Evolutionary conservation across 2,888 invertebrate species (phyloP), one percentile per base, ranked within the genome.

Genomic region (Harpalus rubripes): DNA sequence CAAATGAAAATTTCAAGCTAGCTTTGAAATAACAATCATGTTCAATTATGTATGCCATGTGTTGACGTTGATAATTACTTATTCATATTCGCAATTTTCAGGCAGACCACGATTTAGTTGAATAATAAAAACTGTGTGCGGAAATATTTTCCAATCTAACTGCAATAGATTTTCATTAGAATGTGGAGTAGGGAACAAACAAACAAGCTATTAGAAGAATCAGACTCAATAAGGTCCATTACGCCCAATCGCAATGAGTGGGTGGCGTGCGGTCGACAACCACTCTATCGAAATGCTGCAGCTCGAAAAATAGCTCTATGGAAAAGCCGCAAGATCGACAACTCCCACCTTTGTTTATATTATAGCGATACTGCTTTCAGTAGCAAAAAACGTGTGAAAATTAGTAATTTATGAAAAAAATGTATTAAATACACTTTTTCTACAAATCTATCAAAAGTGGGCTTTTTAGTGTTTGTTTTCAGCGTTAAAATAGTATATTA

Each of bases 181-280:
- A 68, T 39, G n/a, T 68, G 68, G 32, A 68, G 68, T 39, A 15
- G 32, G 39, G n/a, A 63, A 32, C 39, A 68, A 68, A 39, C 68
- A 68, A 68, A 68, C 68, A 68, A 32, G 10, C 39, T 32, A 68
- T 68, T 68, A 68, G 32, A 68, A 68, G 68, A 68, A 68, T 68
- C 32, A 68, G 32, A 15, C 32, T 68, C 68, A 68, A 68, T 68
- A 68, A n/a, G 68, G 68, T 39, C 39, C 68, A 68, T 68, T 68
- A 68, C 68, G n/a, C 68, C 68, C 32, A 68, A 41, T 68, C 68
- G 39, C 12, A 26, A 15, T 32, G 22, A 22, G 26, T n/a, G 10
- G 39, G 39, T n/a, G 15, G 32, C 68, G 68, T 32, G 6, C 32
- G 32, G 32, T 32, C 32, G 6, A 32, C 32, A 32, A 32, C 32